Percentiles rank a stretch among this genome's conserved stretches.
Evolutionary conservation across 2,113 vertebrate genomes (phyloP).

Genomic region (Myrmecophaga tridactyla): DNA sequence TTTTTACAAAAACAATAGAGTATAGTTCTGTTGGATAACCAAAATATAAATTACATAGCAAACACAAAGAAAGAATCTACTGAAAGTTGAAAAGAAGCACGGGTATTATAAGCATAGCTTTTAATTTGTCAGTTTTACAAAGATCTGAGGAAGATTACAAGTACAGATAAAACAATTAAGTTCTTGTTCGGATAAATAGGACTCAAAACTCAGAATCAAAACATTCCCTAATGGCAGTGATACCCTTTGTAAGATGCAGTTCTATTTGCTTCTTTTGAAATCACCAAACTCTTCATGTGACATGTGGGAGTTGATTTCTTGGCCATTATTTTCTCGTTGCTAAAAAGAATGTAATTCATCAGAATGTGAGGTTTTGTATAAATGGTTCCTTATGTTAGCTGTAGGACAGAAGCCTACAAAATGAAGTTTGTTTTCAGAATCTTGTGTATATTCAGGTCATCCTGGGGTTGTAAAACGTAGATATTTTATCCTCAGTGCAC

Average conservation of each 20-base stretch:
- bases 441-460: not conserved
- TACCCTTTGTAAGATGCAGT: not conserved
- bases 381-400: not conserved
- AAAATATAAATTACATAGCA: not conserved
- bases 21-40: not conserved
- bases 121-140: not conserved
- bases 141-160: not conserved
- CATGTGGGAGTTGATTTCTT: not conserved
- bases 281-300: not conserved
- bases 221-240: not conserved
- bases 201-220: conserved; percentile 25
- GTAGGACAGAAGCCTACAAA: not conserved
- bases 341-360: not conserved
- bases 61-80: not conserved
- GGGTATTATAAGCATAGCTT: not conserved
- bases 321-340: not conserved
- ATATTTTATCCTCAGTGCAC: not conserved
- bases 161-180: not conserved
- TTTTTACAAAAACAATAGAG: not conserved
- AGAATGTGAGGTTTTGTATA: not conserved
- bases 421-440: not conserved
- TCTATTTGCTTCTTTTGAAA: conserved; percentile 29
- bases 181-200: not conserved
- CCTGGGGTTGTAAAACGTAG: not conserved
- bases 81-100: not conserved